Base-by-base conservation (phyloP, 2,888 invertebrate species). In the Amitus sp. region DNA sequence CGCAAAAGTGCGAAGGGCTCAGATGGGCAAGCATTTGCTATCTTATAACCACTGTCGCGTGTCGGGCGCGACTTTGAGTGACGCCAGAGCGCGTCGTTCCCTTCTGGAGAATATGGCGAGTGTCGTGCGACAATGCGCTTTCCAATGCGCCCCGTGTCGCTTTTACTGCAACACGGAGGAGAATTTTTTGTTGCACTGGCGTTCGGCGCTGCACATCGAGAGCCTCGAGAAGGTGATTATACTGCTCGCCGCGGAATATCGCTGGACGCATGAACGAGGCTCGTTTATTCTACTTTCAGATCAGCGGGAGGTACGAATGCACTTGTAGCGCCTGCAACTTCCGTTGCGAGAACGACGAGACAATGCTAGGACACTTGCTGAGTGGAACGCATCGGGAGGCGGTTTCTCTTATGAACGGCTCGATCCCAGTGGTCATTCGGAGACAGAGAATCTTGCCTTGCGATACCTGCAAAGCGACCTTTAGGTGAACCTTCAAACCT, bases 21-120 rank as follows among this genome's bases (percentile, higher is more conserved):
- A 90, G 65, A 89, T 93, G 84, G 93, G 94, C 33, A 93, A 94
- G 76, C 94, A 94, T 83, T 85, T 96, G 59, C 90, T 95, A 70
- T 94, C 94, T 1, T 92, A 92, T 77, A 93, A 90, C 78, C 95
- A 95, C 80, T 92, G 90, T 72, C 86, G 92, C 60, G 77, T 82
- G 43, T 78, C 80, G 57, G 90, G 91, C 75, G 88, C 90, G 61
- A 86, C 86, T 57, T 87, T 88, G 47, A 83, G 84, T 40, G 83
- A 85, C 62, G 86, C 87, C 2, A 83, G 83, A 20, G 84, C 86
- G 7, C 86, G 86, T 61, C 84, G 86, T 48, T 86, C 92, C 73
- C 88, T 95, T 48, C 84, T 94, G 27, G 88, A 89, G 49, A 90
- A 95, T 78, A 93, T 94, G 75, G 86, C 87, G 64, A 88, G 89